These are phyloP conservation scores for Oscheius sp. DNA, from an alignment of 2,888 invertebrate genomes.

Conservation along the genomic window DNA sequence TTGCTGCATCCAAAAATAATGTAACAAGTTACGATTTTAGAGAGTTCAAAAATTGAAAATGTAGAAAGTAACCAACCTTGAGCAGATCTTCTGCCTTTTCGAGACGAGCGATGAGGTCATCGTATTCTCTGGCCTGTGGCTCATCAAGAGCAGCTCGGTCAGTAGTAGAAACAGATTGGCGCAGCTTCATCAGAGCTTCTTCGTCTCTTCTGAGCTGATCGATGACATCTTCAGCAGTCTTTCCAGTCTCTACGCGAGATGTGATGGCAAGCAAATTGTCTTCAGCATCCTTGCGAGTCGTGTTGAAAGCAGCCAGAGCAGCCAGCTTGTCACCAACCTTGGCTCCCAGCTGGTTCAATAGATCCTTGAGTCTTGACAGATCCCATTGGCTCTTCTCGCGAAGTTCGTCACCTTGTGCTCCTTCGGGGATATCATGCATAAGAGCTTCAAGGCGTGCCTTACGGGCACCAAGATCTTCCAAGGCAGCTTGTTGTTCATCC, in stretches of 20 bases:
- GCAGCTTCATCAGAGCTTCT: constrained; percentile 39
- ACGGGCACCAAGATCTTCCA: constrained; percentile 50
- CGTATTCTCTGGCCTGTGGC: constrained; percentile 46
- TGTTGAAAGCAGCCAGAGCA: constrained; percentile 55
- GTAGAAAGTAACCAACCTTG: constrained; percentile 29
- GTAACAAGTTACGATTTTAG: too few relatives aligned
- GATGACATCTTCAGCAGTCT: constrained; percentile 41
- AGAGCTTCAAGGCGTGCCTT: constrained; percentile 48
- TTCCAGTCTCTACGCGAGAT: background rate
- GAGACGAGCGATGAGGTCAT: constrained; percentile 48
- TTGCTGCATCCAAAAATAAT: too few relatives aligned
- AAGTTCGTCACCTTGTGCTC: constrained; percentile 46
- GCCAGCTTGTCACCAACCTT: constrained; percentile 55
- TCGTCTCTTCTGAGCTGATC: constrained; percentile 42
- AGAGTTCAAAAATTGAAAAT: background rate
- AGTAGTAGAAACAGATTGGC: constrained; percentile 39
- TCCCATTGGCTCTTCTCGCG: constrained; percentile 53
- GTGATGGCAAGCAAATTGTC: constrained; percentile 47
- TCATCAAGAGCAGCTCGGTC: constrained; percentile 45
- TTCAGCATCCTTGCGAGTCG: constrained; percentile 55
- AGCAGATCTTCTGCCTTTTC: constrained; percentile 47
- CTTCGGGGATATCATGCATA: constrained; percentile 42
- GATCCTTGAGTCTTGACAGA: constrained; percentile 52
- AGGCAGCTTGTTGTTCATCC: constrained; percentile 45
- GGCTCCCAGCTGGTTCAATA: constrained; percentile 46